Evolutionary conservation across 2,888 invertebrate species (phyloP).

Genomic region (Balanococcus diminutus): DNA sequence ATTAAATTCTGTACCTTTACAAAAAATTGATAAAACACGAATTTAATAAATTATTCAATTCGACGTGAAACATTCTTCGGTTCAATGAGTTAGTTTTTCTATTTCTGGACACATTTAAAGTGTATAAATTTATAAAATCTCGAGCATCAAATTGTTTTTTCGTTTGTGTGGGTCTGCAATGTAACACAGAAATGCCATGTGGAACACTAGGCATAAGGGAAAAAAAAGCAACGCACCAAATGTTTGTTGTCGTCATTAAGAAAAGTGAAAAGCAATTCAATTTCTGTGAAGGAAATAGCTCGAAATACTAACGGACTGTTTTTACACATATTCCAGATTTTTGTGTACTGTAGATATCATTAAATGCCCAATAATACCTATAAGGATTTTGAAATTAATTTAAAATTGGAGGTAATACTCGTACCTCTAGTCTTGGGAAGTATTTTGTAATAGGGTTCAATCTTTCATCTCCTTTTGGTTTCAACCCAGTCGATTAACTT

Average conservation of each 20-base stretch:
- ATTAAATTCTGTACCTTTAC: neutral
- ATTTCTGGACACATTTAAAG: neutral
- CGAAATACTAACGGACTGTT: neutral
- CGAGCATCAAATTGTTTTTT: neutral
- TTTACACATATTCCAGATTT: neutral
- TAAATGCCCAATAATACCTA: neutral
- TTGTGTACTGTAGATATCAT: neutral
- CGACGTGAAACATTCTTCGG: neutral
- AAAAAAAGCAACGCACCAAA: neutral
- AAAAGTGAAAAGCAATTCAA: conserved; percentile 27
- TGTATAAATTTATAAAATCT: neutral
- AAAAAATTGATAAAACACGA: neutral
- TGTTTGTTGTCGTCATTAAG: conserved; percentile 23
- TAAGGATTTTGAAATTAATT: neutral
- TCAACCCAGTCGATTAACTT: too few species aligned
- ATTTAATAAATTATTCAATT: conserved; percentile 7
- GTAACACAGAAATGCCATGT: neutral
- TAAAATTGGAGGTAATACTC: too few species aligned
- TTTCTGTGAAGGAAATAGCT: neutral
- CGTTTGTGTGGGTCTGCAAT: neutral
- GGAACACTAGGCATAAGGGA: neutral
- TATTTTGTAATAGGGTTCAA: neutral
- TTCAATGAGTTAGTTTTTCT: neutral
- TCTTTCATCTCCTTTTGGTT: neutral
- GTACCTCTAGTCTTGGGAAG: neutral